phyloP scores from a whole-genome alignment of 1,140 invertebrate genomes.

The Goniozus legneri region DNA sequence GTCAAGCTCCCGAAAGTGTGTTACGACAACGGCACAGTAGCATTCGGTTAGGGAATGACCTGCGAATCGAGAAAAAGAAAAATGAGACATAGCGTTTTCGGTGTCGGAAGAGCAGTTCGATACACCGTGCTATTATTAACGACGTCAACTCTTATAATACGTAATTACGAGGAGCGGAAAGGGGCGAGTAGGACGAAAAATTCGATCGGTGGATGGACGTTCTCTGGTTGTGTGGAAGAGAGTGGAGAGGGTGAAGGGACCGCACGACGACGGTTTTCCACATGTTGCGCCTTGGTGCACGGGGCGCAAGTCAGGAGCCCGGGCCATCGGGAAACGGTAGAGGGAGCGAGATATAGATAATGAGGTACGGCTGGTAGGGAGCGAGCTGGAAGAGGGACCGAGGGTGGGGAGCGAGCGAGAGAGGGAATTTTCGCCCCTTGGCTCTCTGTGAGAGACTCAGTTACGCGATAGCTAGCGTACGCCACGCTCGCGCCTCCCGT shows the following conservation, averaged over 20 bases:
- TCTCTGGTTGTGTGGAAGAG: background rate
- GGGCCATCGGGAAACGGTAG: no score
- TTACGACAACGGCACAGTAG: no score
- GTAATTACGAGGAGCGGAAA: background rate
- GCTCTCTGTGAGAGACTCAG: slow-evolving; percentile 30
- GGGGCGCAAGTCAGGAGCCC: slow-evolving; percentile 52
- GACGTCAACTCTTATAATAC: background rate
- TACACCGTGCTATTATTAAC: no score
- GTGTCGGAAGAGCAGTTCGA: no score
- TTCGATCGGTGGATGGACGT: background rate
- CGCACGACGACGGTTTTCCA: slow-evolving; percentile 36
- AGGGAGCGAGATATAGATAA: no score
- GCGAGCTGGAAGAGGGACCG: background rate
- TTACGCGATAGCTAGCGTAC: slow-evolving; percentile 47
- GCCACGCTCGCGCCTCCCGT: slow-evolving; percentile 24
- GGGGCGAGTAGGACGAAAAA: background rate
- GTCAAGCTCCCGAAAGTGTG: no score
- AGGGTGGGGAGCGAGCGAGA: slow-evolving; percentile 22
- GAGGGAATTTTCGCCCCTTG: slow-evolving; percentile 36
- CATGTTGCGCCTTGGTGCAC: slow-evolving; percentile 50
- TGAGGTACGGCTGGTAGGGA: background rate
- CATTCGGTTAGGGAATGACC: no score
- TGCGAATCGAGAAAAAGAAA: no score
- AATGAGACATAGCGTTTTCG: no score
- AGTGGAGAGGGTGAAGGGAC: background rate